These are phyloP conservation scores for Furnarius figulus DNA, from an alignment of 2,113 vertebrate species.

Conservation along the genomic window DNA sequence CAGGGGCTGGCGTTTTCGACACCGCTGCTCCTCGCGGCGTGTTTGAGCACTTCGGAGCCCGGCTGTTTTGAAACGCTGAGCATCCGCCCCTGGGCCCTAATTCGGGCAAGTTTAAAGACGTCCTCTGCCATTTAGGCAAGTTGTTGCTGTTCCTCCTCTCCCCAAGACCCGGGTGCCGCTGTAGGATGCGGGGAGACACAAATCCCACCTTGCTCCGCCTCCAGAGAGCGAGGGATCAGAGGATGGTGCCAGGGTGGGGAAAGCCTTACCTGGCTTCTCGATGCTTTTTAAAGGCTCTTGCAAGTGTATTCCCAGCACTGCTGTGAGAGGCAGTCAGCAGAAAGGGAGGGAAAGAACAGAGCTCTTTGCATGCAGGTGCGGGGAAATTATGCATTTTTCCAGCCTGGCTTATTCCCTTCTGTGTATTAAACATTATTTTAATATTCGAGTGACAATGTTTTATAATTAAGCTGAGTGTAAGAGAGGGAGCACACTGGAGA, in stretches of 20 bases:
- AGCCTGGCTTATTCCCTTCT: constrained; percentile 76
- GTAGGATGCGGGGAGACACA: not conserved
- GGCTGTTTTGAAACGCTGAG: not conserved
- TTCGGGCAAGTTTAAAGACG: constrained; percentile 24
- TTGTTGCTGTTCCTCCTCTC: not conserved
- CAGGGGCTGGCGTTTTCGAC: constrained; percentile 22
- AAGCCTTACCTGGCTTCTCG: not conserved
- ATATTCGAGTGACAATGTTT: constrained; percentile 82
- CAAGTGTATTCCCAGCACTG: constrained; percentile 53
- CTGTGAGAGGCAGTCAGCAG: constrained; percentile 54
- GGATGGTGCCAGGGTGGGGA: not conserved
- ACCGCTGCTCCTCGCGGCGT: not conserved
- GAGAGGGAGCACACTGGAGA: constrained; percentile 67
- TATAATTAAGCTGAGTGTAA: constrained; percentile 82
- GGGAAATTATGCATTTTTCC: constrained; percentile 77
- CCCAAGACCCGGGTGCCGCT: fast-evolving
- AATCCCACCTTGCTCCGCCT: not conserved
- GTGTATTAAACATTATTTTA: constrained; percentile 84
- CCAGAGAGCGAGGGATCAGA: not conserved
- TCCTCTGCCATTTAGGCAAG: not conserved
- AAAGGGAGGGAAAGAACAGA: not conserved
- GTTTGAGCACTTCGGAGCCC: not conserved
- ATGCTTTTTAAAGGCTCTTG: not conserved
- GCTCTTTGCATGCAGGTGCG: constrained; percentile 66
- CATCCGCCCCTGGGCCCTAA: not conserved